Base-by-base conservation (phyloP, 2,888 invertebrate species). In the Junonia oenone region DNA sequence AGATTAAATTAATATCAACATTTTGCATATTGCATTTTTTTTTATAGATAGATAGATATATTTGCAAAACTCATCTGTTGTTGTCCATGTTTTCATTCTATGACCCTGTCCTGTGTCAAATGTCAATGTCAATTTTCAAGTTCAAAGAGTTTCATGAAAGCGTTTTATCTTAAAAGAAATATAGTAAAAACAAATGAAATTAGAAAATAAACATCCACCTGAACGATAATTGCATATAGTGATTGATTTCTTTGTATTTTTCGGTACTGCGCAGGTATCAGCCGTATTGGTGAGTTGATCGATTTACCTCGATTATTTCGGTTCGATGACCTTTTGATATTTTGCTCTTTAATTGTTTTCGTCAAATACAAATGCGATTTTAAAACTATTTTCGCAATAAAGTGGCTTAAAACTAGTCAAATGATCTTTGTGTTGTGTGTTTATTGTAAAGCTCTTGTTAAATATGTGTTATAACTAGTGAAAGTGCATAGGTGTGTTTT, bases 51-150 rank as follows among this genome's bases (percentile, higher is more conserved):
- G n/a, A n/a, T n/a, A n/a, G n/a, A n/a, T n/a, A n/a, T n/a, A n/a
- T 22, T 22, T 22, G 22, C 22, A 5, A 22, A 22, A 22, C 22
- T 22, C 22, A 22, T 22, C 22, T 22, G 22, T 22, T 22, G 5
- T 22, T 22, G 5, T 5, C 45, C 6, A 3, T 38, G 38, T 38
- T 17, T 9, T 38, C 17, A 38, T 38, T 3, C 15, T 17, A 1
- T 38, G 38, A 40, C 38, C 38, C 38, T 22, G 19, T 33, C 46
- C 51, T 27, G 51, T 56, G 38, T 55, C 51, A 46, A 59, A 60
- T 56, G 61, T 55, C 60, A 62, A 50, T 58, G 64, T 64, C 63
- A 63, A 53, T 45, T 27, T 26, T 51, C 59, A 59, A 59, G 56
- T 55, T 50, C 46, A 54, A n/a, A 54, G 40, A 50, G 33, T 46